A percentile compares a stretch with the other conserved stretches of the same genome.
Evolutionary conservation across 2,888 invertebrate genomes (phyloP).

Genomic region (Nomada goodeniana): DNA sequence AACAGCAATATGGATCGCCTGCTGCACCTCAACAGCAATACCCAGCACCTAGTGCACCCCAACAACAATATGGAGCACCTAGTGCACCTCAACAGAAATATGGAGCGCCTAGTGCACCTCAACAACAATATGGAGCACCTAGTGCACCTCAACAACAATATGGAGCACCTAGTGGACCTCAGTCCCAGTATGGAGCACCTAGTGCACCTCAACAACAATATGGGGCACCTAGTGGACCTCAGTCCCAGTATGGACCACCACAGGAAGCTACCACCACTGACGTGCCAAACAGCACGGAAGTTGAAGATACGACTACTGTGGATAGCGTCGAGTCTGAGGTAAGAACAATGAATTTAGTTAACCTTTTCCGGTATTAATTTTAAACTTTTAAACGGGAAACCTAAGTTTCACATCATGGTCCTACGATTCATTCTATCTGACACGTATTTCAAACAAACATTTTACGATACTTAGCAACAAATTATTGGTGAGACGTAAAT

Average conservation of each 20-base stretch:
- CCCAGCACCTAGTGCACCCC: slow-evolving; percentile 70
- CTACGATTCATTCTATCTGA: too few relatives aligned
- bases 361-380: too few relatives aligned
- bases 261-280: slow-evolving; percentile 80
- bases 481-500: too few relatives aligned
- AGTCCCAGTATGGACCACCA: slow-evolving; percentile 70
- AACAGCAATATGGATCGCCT: slow-evolving; percentile 68
- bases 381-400: too few relatives aligned
- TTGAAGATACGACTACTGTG: slow-evolving; percentile 80
- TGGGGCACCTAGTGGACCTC: slow-evolving; percentile 62
- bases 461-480: too few relatives aligned
- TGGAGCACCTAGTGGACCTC: slow-evolving; percentile 48
- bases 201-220: slow-evolving; percentile 65
- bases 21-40: slow-evolving; percentile 69
- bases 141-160: slow-evolving; percentile 71
- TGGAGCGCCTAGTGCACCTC: slow-evolving; percentile 70
- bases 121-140: slow-evolving; percentile 65
- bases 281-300: slow-evolving; percentile 80
- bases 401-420: slow-evolving; percentile 20
- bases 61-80: slow-evolving; percentile 64
- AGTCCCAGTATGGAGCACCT: slow-evolving; percentile 66
- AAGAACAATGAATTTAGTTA: slow-evolving; percentile 15
- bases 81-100: slow-evolving; percentile 71
- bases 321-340: slow-evolving; percentile 79
- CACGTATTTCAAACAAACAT: too few relatives aligned